phyloP scores from a whole-genome alignment of 2,888 invertebrate genomes.

The Spialia ferax region DNA sequence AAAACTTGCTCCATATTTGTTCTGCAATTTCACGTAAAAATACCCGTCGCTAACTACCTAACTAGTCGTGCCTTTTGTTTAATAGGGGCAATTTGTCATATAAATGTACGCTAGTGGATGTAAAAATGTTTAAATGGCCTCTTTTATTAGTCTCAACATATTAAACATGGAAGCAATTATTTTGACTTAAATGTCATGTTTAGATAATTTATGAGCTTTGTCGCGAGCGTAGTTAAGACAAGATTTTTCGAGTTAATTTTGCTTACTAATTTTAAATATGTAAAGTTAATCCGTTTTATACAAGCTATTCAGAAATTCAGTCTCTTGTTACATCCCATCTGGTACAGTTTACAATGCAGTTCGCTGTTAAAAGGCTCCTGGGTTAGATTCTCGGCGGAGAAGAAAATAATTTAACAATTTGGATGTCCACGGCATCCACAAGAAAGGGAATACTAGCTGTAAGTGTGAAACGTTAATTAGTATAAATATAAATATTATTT shows the following conservation, averaged over 20 bases:
- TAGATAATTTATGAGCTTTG: slow-evolving; percentile 19
- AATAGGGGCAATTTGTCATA: slow-evolving; percentile 38
- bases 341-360: too few species aligned
- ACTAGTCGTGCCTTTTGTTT: slow-evolving; percentile 32
- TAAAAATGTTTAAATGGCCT: slow-evolving; percentile 39
- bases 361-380: too few species aligned
- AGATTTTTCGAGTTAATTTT: not conserved
- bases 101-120: slow-evolving; percentile 35
- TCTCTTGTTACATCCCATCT: too few species aligned
- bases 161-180: slow-evolving; percentile 28
- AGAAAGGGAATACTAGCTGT: too few species aligned
- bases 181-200: slow-evolving; percentile 34
- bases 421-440: too few species aligned
- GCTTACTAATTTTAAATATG: too few species aligned
- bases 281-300: too few species aligned
- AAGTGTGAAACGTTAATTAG: too few species aligned
- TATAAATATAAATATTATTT: too few species aligned
- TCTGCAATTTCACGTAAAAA: slow-evolving; percentile 26
- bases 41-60: slow-evolving; percentile 31
- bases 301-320: too few species aligned
- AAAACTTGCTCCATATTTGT: not conserved
- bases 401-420: too few species aligned
- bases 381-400: too few species aligned
- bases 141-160: slow-evolving; percentile 37
- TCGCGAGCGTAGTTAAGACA: not conserved